These are phyloP conservation scores for Cyphomyrus discorhynchus DNA, from an alignment of 2,113 vertebrate species.

Conservation along the genomic window DNA sequence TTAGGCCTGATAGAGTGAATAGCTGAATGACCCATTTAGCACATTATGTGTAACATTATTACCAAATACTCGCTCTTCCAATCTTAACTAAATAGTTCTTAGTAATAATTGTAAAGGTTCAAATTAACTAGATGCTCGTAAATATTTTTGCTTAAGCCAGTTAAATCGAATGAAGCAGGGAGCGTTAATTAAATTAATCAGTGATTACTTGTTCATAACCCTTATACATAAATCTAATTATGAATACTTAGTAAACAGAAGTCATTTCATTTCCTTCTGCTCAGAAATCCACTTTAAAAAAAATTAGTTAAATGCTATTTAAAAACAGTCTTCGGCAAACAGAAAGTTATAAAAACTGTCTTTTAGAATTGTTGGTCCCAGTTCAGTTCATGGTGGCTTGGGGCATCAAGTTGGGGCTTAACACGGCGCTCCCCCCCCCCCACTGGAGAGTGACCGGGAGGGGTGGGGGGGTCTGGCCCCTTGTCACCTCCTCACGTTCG, in stretches of 20 bases:
- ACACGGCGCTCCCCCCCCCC: not conserved
- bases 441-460: not conserved
- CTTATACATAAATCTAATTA: not conserved
- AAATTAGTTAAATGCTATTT: not conserved
- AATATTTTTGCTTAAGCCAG: not conserved
- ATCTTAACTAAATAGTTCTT: not conserved
- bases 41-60: not conserved
- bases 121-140: not conserved
- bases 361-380: not conserved
- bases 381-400: not conserved
- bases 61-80: not conserved
- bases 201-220: not conserved
- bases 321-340: not conserved
- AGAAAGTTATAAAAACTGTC: not conserved
- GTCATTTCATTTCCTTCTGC: not conserved
- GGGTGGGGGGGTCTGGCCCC: not conserved
- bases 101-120: not conserved
- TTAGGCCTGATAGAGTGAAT: not conserved
- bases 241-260: not conserved
- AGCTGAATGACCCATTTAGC: not conserved
- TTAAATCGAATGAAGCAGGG: not conserved
- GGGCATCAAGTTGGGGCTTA: not conserved
- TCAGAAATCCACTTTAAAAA: not conserved
- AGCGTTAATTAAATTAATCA: not conserved
- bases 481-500: not conserved